These are phyloP conservation scores for Petrophora chlorosata DNA, from an alignment of 2,888 invertebrate species.

Conservation along the genomic window DNA sequence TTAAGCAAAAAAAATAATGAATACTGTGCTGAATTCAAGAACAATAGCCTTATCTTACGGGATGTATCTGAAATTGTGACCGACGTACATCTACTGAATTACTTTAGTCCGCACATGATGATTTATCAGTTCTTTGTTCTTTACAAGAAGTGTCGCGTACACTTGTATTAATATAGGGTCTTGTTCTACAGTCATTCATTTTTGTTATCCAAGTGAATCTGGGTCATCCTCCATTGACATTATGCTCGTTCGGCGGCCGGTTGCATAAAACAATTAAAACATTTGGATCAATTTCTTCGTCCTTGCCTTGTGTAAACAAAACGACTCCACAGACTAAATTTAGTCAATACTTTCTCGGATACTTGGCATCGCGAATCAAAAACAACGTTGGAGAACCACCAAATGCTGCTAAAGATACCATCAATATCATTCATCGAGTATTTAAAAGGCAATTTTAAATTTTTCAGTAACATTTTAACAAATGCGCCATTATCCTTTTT, in stretches of 20 bases:
- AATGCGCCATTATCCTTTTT: too few species aligned
- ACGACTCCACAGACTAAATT: slow-evolving; percentile 49
- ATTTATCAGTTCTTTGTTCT: background rate
- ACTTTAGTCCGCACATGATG: too few species aligned
- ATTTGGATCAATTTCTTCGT: slow-evolving; percentile 32
- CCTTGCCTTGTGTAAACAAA: slow-evolving; percentile 44
- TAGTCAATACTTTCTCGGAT: slow-evolving; percentile 57
- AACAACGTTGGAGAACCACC: slow-evolving; percentile 46
- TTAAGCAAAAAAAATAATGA: too few species aligned
- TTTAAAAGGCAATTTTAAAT: slow-evolving; percentile 9
- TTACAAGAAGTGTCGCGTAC: too few species aligned
- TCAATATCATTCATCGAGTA: background rate
- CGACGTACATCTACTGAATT: too few species aligned
- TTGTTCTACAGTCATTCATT: background rate
- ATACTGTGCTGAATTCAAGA: too few species aligned
- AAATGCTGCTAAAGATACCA: slow-evolving; percentile 25
- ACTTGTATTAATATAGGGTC: too few species aligned
- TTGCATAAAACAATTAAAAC: slow-evolving; percentile 24
- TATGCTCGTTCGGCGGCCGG: background rate
- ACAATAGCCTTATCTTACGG: too few species aligned
- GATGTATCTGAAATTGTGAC: too few species aligned
- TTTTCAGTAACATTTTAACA: too few species aligned
- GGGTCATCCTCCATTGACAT: slow-evolving; percentile 14
- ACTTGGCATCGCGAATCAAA: slow-evolving; percentile 53
- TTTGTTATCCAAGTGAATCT: slow-evolving; percentile 7